Evolutionary conservation across 2,797 vertebrate species (phyloP), one percentile per base, ranked within the genome.

Genomic region (Ambastaia sidthimunki): DNA sequence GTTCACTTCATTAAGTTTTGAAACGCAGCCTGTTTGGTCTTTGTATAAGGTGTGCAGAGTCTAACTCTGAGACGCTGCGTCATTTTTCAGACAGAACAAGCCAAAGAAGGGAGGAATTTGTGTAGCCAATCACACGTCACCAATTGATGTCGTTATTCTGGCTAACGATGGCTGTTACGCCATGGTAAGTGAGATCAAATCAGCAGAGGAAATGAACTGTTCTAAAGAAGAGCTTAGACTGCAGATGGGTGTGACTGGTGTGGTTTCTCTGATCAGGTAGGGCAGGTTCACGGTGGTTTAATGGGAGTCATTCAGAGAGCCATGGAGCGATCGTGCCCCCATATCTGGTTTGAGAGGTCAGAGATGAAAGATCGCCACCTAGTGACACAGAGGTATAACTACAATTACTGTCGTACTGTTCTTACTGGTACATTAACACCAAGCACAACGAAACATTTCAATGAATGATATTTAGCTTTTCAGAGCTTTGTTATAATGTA

Each of bases 341-440:
- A 99, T 0, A 93, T 99, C 82, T 99, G 97, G 97, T 99, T 99
- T 83, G 97, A 99, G 87, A 94, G 98, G 85, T 96, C 97, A 0
- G 97, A 99, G 87, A 95, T 99, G 85, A 98, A 94, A 92, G 97
- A 99, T 89, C 96, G 98, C 90, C 96, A 97, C 82, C 95, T 98
- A 81, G 98, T 99, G 92, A 94, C 94, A 15, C 95, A 95, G 89
- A 95, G 98, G 98, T 99, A 13, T 6, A 66, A 62, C 28, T 71
- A 13, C 63, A 71, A 5, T 7, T 13, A 44, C 12, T n/a, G 31
- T 28, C 72, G n/a, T n/a, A n/a, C 2, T 12, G 0, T 23, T 41
- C 10, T 48, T 41, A 23, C 44, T 70, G 7, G 3, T 19, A 5
- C 18, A 55, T 18, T 18, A 57, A 1, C 34, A 13, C 3, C 7